These are phyloP conservation scores for Acanthosepion esculentum DNA, from an alignment of 2,888 invertebrate species.

Conservation along the genomic window DNA sequence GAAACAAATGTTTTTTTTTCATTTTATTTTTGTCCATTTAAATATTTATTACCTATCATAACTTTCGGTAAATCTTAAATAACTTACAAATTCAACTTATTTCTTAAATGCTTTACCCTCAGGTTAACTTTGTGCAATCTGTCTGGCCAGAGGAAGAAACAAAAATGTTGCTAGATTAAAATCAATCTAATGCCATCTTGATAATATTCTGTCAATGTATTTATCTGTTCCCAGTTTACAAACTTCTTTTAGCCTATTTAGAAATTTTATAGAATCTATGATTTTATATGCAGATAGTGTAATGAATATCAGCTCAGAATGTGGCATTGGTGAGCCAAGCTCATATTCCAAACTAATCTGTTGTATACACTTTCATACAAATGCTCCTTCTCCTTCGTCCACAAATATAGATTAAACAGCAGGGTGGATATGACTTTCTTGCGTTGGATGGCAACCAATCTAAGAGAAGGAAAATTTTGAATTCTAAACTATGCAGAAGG, in stretches of 20 bases:
- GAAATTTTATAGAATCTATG: background rate
- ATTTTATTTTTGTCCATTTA: background rate
- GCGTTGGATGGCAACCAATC: no score
- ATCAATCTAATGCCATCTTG: background rate
- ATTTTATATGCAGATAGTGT: no score
- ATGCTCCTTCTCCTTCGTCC: no score
- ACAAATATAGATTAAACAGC: no score
- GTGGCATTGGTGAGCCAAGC: no score
- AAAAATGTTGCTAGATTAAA: background rate
- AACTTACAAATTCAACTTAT: background rate
- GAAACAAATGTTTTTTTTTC: background rate
- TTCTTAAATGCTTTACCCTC: background rate
- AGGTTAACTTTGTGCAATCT: background rate
- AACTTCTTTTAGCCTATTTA: background rate
- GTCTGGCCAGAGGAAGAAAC: background rate
- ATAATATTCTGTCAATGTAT: background rate
- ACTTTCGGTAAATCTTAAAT: background rate
- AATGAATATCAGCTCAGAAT: no score
- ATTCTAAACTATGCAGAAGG: no score
- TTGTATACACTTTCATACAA: no score
- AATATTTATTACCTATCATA: background rate
- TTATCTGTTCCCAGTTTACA: background rate
- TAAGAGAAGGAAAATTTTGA: no score
- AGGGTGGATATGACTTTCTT: no score
- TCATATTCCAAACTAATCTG: no score